Conservation (phyloP, 2,113 vertebrate genomes). For the Thomomys bottae region DNA sequence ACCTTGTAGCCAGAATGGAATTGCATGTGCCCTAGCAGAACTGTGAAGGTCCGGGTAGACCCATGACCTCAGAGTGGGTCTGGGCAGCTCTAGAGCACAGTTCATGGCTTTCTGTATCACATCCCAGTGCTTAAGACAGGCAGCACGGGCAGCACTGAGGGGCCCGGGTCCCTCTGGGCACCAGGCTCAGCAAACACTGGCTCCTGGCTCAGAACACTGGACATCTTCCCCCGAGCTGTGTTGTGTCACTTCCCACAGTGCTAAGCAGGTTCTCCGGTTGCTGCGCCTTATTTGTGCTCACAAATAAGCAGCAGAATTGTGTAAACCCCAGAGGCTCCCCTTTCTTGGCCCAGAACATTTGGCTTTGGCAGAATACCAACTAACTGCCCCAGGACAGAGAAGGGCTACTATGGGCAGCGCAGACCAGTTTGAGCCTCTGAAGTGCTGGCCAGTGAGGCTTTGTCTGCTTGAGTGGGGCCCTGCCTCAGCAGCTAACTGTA, state of each 20-base stretch:
- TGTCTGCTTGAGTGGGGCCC: accelerated
- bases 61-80: accelerated
- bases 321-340: accelerated
- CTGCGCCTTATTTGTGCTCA: background rate
- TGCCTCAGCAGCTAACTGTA: too few species aligned
- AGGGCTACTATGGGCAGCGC: background rate
- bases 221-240: background rate
- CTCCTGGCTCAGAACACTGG: too few species aligned
- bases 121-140: accelerated
- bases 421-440: accelerated
- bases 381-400: background rate
- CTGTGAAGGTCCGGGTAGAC: background rate
- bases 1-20: background rate
- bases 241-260: background rate
- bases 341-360: accelerated
- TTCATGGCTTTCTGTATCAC: accelerated
- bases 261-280: accelerated
- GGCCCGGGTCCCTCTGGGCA: background rate
- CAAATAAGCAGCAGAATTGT: too few species aligned
- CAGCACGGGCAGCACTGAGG: accelerated
- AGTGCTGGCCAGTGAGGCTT: background rate
- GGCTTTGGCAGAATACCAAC: too few species aligned
- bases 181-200: too few species aligned
- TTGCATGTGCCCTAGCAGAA: too few species aligned
- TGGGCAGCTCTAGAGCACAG: background rate